Evolutionary conservation across 2,888 invertebrate species (phyloP), one percentile per base, ranked within the genome.

Genomic region (Melinaea menophilus): DNA sequence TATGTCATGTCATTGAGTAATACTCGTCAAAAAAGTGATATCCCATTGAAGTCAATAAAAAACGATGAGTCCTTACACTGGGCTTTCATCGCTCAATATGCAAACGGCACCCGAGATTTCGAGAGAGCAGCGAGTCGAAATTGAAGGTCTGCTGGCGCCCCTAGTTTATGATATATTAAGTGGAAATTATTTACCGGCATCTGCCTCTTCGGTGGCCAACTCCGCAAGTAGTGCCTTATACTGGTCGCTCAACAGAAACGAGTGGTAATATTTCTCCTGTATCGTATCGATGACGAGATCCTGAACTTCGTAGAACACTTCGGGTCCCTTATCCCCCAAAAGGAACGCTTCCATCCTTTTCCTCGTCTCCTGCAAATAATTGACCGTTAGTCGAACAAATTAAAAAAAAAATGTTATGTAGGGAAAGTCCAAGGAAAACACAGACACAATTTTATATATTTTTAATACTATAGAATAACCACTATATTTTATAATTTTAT

Each of bases 301-400:
- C 82, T 97, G 97, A 31, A 97, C 95, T 81, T 96, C 95, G 76
- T 95, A 96, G 84, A 97, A 97, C 37, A 96, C 95, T 84, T 95
- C 96, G 31, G 96, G 96, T 0, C 96, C 96, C 75, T 95, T 95
- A 79, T 98, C 96, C 13, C 97, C 97, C 66, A 96, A 83, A 61
- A 98, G 88, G 85, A 97, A 98, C 12, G 95, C 93, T 80, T 97
- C 97, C 94, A 98, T 97, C 69, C 95, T 92, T 81, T 96, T 97
- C 62, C 95, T 92, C 5, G 94, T 94, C 59, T 93, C 93, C 90
- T 93, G 60, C 45, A 66, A 69, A 57, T n/a, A 56, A 51, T 22
- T 51, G 5, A 11, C 31, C 5, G 31, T 51, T 22, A 22, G 22
- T 7, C 3, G 41, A 9, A 9, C 11, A 22, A 22, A 22, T 22